phyloP scores from a whole-genome alignment of 64 coral and sea anemone species.

The Stichodactyla helianthus region DNA sequence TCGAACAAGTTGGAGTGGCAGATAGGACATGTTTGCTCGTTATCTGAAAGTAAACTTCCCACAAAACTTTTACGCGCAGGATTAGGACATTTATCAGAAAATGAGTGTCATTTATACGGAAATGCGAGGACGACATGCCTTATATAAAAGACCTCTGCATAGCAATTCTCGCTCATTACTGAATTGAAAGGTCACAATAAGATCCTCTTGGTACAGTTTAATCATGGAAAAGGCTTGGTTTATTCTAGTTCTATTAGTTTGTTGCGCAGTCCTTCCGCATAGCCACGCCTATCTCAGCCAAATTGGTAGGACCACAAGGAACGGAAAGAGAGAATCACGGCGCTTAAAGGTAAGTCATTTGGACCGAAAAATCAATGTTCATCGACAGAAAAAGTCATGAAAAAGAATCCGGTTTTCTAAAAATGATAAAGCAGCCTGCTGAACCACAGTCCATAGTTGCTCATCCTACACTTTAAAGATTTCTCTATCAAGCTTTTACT shows the following conservation, averaged over 20 bases:
- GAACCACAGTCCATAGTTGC: background rate
- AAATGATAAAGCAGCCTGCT: background rate
- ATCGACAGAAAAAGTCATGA: background rate
- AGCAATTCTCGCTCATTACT: background rate
- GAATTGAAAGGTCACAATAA: background rate
- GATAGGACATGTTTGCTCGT: background rate
- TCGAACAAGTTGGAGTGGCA: background rate
- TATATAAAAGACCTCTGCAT: background rate
- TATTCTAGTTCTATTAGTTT: background rate
- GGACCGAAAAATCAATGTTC: background rate
- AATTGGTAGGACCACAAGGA: background rate
- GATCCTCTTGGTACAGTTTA: background rate
- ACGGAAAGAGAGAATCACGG: background rate
- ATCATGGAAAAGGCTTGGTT: background rate
- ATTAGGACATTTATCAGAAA: background rate
- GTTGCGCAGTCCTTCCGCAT: background rate
- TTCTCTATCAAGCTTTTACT: background rate
- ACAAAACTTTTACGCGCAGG: background rate
- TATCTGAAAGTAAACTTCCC: conserved; percentile 13
- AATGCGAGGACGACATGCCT: background rate
- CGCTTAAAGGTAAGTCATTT: background rate
- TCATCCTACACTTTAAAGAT: background rate
- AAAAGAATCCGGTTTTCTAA: background rate
- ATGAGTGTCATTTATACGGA: background rate
- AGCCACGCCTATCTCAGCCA: background rate